Evolutionary conservation across 2,888 invertebrate genomes (phyloP).

Genomic region (Gnatocerus cornutus): DNA sequence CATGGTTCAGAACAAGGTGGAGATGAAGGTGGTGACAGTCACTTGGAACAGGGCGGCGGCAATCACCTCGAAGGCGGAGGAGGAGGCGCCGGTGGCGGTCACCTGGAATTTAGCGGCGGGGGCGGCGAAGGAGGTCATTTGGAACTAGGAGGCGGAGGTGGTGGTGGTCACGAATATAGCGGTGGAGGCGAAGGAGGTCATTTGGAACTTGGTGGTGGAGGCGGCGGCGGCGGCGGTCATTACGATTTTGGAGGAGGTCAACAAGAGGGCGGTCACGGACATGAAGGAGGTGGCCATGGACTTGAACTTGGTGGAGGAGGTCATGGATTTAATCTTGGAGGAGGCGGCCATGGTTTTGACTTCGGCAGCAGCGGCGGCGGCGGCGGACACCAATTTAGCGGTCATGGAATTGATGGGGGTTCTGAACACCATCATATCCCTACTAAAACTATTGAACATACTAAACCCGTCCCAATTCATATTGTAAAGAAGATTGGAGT

Average conservation of each 20-base stretch:
- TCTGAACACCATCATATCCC: conserved; percentile 73
- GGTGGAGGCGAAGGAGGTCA: conserved; percentile 66
- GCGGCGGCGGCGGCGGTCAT: conserved; percentile 27
- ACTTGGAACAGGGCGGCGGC: conserved; percentile 23
- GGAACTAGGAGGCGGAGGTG: conserved; percentile 63
- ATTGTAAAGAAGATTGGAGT: conserved; percentile 83
- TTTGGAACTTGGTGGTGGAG: conserved; percentile 41
- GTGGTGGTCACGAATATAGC: conserved; percentile 68
- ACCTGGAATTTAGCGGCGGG: conserved; percentile 10
- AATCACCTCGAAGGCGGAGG: conserved; percentile 6
- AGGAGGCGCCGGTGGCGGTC: conserved; percentile 16
- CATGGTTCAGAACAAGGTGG: conserved; percentile 48
- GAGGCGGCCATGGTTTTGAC: conserved; percentile 66
- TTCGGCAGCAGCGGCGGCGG: conserved; percentile 55
- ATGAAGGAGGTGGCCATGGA: conserved; percentile 47
- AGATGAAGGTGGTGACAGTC: conserved; percentile 17
- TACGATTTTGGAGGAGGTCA: conserved; percentile 25
- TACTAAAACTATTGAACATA: conserved; percentile 79
- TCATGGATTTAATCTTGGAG: conserved; percentile 55
- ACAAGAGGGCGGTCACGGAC: conserved; percentile 37
- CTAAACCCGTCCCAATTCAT: conserved; percentile 80
- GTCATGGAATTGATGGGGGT: conserved; percentile 65
- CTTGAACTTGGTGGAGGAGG: conserved; percentile 54
- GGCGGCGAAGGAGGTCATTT: conserved; percentile 65
- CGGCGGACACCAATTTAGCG: conserved; percentile 69